These are phyloP conservation scores for Mustela lutreola DNA, from an alignment of 2,113 vertebrate species.

Conservation along the genomic window DNA sequence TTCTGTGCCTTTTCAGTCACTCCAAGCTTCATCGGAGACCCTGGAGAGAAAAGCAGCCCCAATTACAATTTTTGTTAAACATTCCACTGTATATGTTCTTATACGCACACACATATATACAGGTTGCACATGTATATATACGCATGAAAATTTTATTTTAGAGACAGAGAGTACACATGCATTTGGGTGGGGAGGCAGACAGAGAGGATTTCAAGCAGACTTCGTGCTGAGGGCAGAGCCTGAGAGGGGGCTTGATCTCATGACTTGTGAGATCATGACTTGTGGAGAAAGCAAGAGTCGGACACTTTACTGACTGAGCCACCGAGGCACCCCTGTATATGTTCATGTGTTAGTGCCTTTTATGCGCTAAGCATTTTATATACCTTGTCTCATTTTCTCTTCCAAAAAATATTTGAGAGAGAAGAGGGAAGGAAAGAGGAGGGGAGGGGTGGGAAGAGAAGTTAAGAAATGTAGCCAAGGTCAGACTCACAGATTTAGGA, in stretches of 20 bases:
- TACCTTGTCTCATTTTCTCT: not conserved
- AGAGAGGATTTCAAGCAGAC: not conserved
- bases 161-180: not conserved
- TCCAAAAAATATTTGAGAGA: not conserved
- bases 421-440: not conserved
- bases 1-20: not conserved
- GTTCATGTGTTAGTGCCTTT: not conserved
- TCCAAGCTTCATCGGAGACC: not conserved
- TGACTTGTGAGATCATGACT: not conserved
- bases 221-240: not conserved
- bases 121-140: not conserved
- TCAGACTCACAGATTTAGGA: not conserved
- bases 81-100: not conserved
- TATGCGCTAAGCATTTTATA: not conserved
- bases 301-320: not conserved
- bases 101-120: not conserved
- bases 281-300: not conserved
- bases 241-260: not conserved
- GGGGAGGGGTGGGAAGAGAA: not conserved
- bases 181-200: not conserved
- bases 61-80: not conserved
- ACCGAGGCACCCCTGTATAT: not conserved
- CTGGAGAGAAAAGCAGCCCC: not conserved
- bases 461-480: not conserved
- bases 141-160: not conserved